Base-by-base conservation (phyloP, 1,140 invertebrate species). In the Conus betulinus region DNA sequence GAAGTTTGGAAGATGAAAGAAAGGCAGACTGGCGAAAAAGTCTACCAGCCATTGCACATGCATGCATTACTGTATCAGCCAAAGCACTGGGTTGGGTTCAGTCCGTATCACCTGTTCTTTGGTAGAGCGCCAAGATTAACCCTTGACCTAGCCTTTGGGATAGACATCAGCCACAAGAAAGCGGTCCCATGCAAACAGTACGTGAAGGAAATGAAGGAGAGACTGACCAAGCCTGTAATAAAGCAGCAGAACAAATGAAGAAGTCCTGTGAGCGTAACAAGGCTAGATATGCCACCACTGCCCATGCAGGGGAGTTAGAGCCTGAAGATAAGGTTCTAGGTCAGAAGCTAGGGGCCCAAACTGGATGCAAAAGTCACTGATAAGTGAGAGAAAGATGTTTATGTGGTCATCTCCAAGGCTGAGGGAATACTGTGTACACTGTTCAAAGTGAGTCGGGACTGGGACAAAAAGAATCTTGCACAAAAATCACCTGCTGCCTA, bases 111-210 rank as follows among this genome's bases (percentile, higher is more conserved):
- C n/a, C n/a, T n/a, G n/a, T n/a, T n/a, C n/a, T n/a, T n/a, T n/a
- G n/a, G n/a, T n/a, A n/a, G n/a, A n/a, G n/a, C n/a, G 5, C 91
- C 90, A 8, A 84, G 84, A 20, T 63, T 91, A 39, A 71, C 90
- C 6, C 55, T 91, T 74, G 90, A 91, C 84, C 8, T 90, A 0
- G 85, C 85, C 17, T 89, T 89, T 60, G 79, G 85, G 39, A n/a
- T 89, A 5, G 78, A 86, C 5, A 6, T 74, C 10, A 53, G 60
- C 15, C n/a, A 67, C 7, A 76, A 76, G n/a, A 76, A 88, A 76
- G 84, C 67, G 25, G 52, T 13, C 5, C 20, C n/a, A 11, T 39
- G 39, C 15, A 25, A 25, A 4, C 71, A 71, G n/a, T 74, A 86
- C 63, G 60, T 83, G 10, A 17, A 52, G 51, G 81, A 83, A 11